These are phyloP conservation scores for Polyergus mexicanus DNA, from an alignment of 1,140 invertebrate genomes.

Conservation along the genomic window DNA sequence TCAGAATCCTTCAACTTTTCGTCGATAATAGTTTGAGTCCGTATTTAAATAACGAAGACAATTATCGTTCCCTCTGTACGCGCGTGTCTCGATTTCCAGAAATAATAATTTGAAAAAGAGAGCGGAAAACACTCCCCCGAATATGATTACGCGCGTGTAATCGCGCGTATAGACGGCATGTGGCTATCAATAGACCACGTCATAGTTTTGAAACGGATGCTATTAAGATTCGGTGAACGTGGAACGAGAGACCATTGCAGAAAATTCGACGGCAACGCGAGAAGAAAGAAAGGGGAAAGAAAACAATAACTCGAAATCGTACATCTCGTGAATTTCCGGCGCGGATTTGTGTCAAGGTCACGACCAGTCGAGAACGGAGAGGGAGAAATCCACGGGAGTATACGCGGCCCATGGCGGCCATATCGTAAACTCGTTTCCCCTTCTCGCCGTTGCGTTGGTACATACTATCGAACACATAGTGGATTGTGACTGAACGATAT, in stretches of 20 bases:
- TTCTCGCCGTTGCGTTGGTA: background rate
- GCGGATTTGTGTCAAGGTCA: conserved; percentile 58
- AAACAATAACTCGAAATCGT: background rate
- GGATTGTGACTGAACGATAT: conserved; percentile 5
- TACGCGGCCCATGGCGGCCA: background rate
- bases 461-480: background rate
- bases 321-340: background rate
- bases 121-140: no score
- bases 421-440: background rate
- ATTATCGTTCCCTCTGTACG: background rate
- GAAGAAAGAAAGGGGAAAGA: no score
- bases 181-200: background rate
- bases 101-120: background rate
- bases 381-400: conserved; percentile 36
- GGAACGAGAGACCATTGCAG: background rate
- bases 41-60: background rate
- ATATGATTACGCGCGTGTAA: no score
- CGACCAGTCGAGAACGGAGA: background rate
- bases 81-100: no score
- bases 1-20: background rate
- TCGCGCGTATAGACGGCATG: background rate
- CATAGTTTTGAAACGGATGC: background rate
- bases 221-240: background rate
- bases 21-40: background rate
- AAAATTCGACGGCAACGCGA: background rate